Conservation (phyloP, 2,797 vertebrate species). For the Podarcis lilfordi region DNA sequence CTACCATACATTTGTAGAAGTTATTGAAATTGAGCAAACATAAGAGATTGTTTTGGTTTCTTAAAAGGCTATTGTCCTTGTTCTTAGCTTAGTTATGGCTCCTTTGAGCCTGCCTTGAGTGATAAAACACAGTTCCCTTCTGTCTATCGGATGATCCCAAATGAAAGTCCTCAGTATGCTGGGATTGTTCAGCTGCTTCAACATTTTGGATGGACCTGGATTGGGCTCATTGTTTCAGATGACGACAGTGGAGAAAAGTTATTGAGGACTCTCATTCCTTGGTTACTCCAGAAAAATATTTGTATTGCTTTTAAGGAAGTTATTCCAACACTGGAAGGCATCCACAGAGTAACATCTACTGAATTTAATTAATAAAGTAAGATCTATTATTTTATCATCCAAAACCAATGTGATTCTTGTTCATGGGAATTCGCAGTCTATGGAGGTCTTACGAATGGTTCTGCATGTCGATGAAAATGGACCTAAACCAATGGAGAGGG, state of each 20-base stretch:
- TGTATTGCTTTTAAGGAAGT: not conserved
- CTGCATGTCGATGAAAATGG: not conserved
- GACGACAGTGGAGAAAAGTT: not conserved
- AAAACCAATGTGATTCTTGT: not conserved
- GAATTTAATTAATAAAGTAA: not conserved
- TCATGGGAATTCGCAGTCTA: not conserved
- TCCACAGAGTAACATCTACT: not conserved
- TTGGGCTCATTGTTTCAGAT: not conserved
- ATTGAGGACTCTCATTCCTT: not conserved
- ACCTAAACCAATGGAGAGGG: not conserved
- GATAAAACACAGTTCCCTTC: not conserved
- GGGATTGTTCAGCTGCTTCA: not conserved
- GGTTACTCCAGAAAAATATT: not conserved
- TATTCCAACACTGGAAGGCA: not conserved
- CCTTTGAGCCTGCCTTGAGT: not conserved
- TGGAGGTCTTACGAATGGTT: not conserved
- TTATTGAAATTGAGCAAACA: not conserved
- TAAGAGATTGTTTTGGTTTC: too few relatives aligned
- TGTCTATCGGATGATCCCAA: not conserved
- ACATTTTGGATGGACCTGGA: conserved; percentile 17
- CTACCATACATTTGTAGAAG: not conserved
- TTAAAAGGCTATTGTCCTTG: not conserved
- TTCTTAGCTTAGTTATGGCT: not conserved
- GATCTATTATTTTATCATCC: not conserved
- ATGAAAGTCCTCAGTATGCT: not conserved